Evolutionary conservation across 2,797 vertebrate genomes (phyloP).

Genomic region (Anguilla marmorata): DNA sequence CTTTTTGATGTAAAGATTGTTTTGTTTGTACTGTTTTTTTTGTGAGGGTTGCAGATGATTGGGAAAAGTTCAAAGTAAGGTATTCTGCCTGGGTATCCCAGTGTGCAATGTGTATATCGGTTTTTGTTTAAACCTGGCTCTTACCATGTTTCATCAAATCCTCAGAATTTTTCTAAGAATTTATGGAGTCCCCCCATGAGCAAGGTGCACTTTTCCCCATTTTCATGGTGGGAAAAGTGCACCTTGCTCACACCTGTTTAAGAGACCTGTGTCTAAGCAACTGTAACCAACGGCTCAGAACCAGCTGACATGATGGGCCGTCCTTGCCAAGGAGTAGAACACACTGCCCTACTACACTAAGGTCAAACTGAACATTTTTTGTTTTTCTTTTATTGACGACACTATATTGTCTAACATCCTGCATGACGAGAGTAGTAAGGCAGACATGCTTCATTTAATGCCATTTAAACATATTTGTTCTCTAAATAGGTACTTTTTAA

Average conservation of each 20-base stretch:
- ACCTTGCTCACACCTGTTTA: background rate
- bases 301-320: background rate
- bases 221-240: background rate
- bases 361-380: background rate
- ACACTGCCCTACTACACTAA: background rate
- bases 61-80: conserved; percentile 11
- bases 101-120: conserved; percentile 4
- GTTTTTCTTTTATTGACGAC: background rate
- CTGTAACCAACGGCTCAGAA: background rate
- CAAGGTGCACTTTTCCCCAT: background rate
- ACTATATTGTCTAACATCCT: background rate
- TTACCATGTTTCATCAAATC: background rate
- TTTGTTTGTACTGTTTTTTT: conserved; percentile 14
- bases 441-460: background rate
- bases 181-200: background rate
- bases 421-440: background rate
- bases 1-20: background rate
- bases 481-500: background rate
- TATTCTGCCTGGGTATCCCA: conserved; percentile 13
- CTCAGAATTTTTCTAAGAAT: background rate
- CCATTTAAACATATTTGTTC: background rate
- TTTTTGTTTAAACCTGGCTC: background rate
- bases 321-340: background rate
- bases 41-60: conserved; percentile 10
- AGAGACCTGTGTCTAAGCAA: background rate